A percentile compares a stretch with the other conserved stretches of the same genome.
phyloP scores from a whole-genome alignment of 2,113 vertebrate genomes.

The Alectura lathami region DNA sequence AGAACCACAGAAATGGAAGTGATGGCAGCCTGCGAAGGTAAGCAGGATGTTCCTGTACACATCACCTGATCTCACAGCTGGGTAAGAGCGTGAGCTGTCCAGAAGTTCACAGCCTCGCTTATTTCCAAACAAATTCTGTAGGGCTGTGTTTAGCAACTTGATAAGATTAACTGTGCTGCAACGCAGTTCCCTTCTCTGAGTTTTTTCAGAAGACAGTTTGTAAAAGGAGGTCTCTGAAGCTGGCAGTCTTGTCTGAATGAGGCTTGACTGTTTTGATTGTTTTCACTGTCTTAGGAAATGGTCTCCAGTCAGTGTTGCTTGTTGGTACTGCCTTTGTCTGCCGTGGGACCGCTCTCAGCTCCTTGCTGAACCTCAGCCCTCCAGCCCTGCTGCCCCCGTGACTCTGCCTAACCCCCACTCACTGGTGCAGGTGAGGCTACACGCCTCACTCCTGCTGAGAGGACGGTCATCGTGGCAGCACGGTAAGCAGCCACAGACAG shows the following conservation, averaged over 20 bases:
- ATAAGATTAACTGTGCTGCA: not conserved
- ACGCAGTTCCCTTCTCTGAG: not conserved
- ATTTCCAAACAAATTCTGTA: not conserved
- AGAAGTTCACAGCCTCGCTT: not conserved
- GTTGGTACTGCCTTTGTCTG: accelerated
- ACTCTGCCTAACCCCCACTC: too few relatives aligned
- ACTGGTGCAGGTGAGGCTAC: not conserved
- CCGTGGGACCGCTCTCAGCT: not conserved
- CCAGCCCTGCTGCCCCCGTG: not conserved
- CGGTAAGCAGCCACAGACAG: not conserved
- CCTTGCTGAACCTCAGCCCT: not conserved
- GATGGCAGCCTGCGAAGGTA: not conserved
- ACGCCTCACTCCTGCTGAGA: accelerated
- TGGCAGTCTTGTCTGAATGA: not conserved
- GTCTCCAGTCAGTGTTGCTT: not conserved
- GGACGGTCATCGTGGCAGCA: accelerated
- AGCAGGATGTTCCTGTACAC: not conserved
- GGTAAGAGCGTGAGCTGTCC: not conserved
- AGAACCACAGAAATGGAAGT: too few relatives aligned
- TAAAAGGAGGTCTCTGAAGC: not conserved
- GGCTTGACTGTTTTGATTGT: not conserved
- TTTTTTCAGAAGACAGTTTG: not conserved
- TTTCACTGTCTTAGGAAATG: not conserved
- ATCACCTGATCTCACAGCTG: accelerated
- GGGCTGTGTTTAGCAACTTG: not conserved